Conservation (phyloP, 1,140 invertebrate species). For the Drosophila insularis region DNA sequence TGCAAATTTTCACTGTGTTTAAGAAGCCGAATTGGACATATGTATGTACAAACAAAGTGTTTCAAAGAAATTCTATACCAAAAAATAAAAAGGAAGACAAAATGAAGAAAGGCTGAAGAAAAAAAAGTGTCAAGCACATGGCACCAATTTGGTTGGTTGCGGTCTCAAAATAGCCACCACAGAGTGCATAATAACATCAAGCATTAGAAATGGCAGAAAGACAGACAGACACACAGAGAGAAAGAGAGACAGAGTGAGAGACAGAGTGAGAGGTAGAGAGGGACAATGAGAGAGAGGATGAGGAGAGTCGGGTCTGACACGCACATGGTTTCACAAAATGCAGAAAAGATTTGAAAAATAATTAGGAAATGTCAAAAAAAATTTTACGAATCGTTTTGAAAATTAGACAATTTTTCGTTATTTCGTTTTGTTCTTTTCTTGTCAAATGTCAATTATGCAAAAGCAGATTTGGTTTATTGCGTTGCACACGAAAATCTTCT, state of each 20-base stretch:
- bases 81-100: conserved; percentile 9
- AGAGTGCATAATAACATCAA: conserved; percentile 41
- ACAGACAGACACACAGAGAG: too few species aligned
- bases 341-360: conserved; percentile 4
- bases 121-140: conserved; percentile 57
- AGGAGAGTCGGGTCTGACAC: not conserved
- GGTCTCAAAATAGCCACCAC: conserved; percentile 62
- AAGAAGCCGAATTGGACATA: conserved; percentile 33
- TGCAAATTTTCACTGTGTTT: not conserved
- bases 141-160: conserved; percentile 52
- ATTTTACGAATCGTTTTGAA: conserved; percentile 6
- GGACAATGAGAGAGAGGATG: not conserved
- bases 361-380: conserved; percentile 30
- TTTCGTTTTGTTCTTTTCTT: not conserved
- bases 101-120: conserved; percentile 10
- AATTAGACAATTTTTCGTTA: conserved; percentile 16
- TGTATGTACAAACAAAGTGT: not conserved
- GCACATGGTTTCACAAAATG: conserved; percentile 20
- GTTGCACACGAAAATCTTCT: conserved; percentile 19
- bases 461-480: not conserved
- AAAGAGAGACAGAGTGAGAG: too few species aligned
- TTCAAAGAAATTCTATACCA: conserved; percentile 29
- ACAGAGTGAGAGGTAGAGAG: not conserved
- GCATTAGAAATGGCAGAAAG: not conserved
- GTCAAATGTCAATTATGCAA: conserved; percentile 52